Evolutionary conservation across 2,888 invertebrate genomes (phyloP), one percentile per base, ranked within the genome.

Genomic region (Lomographa bimaculata): DNA sequence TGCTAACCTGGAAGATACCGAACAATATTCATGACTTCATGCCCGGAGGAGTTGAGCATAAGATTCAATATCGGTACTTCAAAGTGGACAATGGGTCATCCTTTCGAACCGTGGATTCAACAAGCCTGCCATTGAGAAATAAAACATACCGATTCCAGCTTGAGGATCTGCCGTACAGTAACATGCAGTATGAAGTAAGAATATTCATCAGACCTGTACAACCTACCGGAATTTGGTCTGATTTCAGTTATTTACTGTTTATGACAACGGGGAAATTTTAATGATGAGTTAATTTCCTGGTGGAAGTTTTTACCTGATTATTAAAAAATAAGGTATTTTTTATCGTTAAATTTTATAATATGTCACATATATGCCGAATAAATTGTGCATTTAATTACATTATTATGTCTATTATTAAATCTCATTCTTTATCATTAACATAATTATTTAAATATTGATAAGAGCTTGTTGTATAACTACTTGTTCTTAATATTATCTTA

Each of bases 251-350:
- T 17, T 71, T 89, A 23, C 81, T 91, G 1, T 91, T 94, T 52
- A 85, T 90, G 47, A 96, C 96, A 1, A 77, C 64, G 5, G 89
- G 90, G 57, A 83, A 85, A 80, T 74, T 87, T 12, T 9, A 5
- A 73, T 57, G 80, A 87, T n/a, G n/a, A 7, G 74, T 80, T 17
- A 86, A 89, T 40, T 83, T 93, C 47, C 90, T 92, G 38, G 82
- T 95, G 79, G 96, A 9, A 96, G 95, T 70, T 96, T 96, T 96
- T 92, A 94, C 64, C 91, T 6, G 86, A 90, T 17, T 90, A 91
- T 62, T 89, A 93, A 53, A 90, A 93, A 57, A 95, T 95, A 65
- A 96, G 95, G 7, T 91, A n/a, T n/a, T n/a, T n/a, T n/a, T 91
- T 2, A 90, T 93, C 60, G 95, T 96, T 63, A 85, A 85, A 1